These are phyloP conservation scores for Heliconius aoede DNA, from an alignment of 2,888 invertebrate species.

Conservation along the genomic window DNA sequence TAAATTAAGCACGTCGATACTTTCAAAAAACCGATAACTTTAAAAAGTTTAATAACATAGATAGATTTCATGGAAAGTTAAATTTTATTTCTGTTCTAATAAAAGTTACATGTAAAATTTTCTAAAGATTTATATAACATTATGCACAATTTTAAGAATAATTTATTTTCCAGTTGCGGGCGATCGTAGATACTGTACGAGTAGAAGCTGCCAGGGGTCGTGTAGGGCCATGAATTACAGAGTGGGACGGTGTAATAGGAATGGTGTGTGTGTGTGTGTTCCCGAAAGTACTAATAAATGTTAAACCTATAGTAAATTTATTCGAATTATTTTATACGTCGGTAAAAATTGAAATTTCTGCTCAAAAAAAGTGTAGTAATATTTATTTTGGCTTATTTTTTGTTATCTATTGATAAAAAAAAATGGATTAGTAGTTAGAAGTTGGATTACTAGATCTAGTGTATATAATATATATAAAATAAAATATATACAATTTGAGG, in stretches of 20 bases:
- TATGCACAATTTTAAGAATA: constrained; percentile 3
- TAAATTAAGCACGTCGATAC: no score
- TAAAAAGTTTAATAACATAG: no score
- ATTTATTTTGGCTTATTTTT: not conserved
- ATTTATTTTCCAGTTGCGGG: constrained; percentile 11
- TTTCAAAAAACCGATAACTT: no score
- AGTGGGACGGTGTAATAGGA: constrained; percentile 18
- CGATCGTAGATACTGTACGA: constrained; percentile 22
- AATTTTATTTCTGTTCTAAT: not conserved
- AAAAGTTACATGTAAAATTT: not conserved
- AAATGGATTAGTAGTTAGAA: no score
- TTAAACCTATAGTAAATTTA: not conserved
- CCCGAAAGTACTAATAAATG: constrained; percentile 7
- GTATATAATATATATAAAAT: no score
- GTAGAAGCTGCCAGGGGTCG: constrained; percentile 10
- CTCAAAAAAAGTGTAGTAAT: not conserved
- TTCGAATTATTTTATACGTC: not conserved
- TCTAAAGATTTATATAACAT: constrained; percentile 4
- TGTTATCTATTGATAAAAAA: not conserved
- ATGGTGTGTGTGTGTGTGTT: constrained; percentile 24
- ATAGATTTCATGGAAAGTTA: not conserved
- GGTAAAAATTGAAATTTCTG: not conserved
- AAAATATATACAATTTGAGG: not conserved
- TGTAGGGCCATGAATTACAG: constrained; percentile 27
- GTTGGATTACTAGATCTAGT: no score